These are phyloP conservation scores for Digitonthophagus gazella DNA, from an alignment of 2,888 invertebrate genomes.

Conservation along the genomic window DNA sequence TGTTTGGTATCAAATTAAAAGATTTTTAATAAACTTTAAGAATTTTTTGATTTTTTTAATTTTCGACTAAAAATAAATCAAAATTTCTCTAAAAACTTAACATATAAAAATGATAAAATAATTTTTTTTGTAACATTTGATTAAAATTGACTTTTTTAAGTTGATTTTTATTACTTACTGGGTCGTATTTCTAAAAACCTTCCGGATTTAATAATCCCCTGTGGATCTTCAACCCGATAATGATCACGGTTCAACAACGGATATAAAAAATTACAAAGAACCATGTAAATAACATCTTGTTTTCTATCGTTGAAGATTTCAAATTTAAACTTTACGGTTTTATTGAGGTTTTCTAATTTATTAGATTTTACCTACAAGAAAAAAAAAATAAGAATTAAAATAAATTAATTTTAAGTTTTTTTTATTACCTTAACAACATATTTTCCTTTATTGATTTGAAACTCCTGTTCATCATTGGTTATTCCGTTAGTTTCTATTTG, in stretches of 20 bases:
- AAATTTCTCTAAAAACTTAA: too few species aligned
- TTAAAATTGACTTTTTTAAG: not conserved
- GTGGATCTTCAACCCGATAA: conserved; percentile 23
- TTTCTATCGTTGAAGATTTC: conserved; percentile 35
- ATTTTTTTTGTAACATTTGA: not conserved
- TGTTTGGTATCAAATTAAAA: too few species aligned
- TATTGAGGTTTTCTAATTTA: conserved; percentile 29
- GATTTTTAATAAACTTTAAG: too few species aligned
- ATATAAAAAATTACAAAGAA: conserved; percentile 33
- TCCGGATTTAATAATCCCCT: not conserved
- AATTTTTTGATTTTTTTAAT: too few species aligned
- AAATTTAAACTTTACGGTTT: conserved; percentile 36
- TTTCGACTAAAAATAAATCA: too few species aligned
- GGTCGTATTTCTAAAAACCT: conserved; percentile 25
- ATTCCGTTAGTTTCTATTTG: conserved; percentile 25
- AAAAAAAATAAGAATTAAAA: not conserved
- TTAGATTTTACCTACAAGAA: conserved; percentile 29
- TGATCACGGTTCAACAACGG: conserved; percentile 26
- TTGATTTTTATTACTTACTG: conserved; percentile 28
- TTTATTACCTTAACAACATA: conserved; percentile 34
- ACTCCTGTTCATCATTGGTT: conserved; percentile 22
- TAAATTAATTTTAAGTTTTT: too few species aligned
- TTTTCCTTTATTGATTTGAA: conserved; percentile 31
- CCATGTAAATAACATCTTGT: conserved; percentile 29
- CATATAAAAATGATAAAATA: conserved; percentile 18